Percentiles rank a stretch among this genome's conserved stretches.
Evolutionary conservation across 1,140 invertebrate species (phyloP).

Genomic region (Pectinophora gossypiella): DNA sequence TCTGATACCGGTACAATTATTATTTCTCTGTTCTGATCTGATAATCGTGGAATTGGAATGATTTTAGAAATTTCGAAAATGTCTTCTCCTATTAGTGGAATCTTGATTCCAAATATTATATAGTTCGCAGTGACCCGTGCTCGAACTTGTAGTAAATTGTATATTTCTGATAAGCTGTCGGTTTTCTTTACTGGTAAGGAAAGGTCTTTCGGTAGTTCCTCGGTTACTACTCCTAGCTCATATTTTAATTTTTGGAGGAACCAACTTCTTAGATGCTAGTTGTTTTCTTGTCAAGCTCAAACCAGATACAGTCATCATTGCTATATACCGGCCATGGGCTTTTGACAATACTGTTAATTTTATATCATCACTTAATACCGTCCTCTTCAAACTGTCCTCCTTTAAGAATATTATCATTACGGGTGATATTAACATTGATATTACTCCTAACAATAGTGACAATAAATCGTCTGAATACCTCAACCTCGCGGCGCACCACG

Average conservation of each 20-base stretch:
- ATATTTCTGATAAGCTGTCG: constrained; percentile 8
- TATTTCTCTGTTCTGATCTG: neutral
- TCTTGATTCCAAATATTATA: constrained; percentile 17
- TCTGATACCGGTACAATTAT: neutral
- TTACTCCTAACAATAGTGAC: neutral
- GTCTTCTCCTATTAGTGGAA: constrained; percentile 13
- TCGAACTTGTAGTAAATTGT: constrained; percentile 11
- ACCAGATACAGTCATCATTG: constrained; percentile 5
- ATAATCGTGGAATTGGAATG: constrained; percentile 13
- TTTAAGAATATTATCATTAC: constrained; percentile 7
- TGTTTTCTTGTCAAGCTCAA: constrained; percentile 1
- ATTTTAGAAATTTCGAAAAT: constrained; percentile 14
- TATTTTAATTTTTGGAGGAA: constrained; percentile 10
- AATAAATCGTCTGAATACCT: constrained; percentile 4
- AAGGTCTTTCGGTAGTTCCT: constrained; percentile 13
- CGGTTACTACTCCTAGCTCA: constrained; percentile 9
- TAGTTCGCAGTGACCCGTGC: constrained; percentile 5
- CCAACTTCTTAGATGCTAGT: neutral
- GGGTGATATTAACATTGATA: constrained; percentile 12
- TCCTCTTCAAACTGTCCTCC: neutral
- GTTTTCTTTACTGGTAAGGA: constrained; percentile 12
- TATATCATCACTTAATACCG: constrained; percentile 1
- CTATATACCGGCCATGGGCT: constrained; percentile 7
- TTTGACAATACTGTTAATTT: constrained; percentile 1
- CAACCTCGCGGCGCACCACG: constrained; percentile 6